These are phyloP conservation scores for Tetrax tetrax DNA, from an alignment of 2,113 vertebrate genomes.

Conservation along the genomic window DNA sequence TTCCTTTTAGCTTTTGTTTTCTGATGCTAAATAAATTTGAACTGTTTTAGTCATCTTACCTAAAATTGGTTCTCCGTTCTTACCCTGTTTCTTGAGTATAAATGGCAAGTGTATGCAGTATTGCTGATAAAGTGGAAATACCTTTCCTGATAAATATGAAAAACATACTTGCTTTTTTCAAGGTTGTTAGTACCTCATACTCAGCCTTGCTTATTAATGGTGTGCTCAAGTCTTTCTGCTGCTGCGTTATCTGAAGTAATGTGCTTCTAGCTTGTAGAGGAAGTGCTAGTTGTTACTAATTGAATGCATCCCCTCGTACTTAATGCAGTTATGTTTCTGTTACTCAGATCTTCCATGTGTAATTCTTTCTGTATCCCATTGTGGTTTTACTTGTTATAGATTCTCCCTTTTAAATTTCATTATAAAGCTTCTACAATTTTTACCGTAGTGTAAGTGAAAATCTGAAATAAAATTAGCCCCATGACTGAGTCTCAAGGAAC, in stretches of 20 bases:
- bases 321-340: background rate
- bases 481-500: background rate
- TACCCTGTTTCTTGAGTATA: background rate
- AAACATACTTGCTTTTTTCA: background rate
- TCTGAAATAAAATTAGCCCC: constrained; percentile 1
- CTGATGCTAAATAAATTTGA: background rate
- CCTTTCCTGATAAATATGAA: background rate
- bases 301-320: background rate
- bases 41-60: background rate
- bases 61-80: background rate
- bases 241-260: background rate
- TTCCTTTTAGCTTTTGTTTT: background rate
- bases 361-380: background rate
- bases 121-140: background rate
- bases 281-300: background rate
- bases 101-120: background rate
- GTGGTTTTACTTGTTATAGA: background rate
- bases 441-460: background rate
- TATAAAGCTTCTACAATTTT: background rate
- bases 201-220: background rate
- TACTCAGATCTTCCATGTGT: background rate
- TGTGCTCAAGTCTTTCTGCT: background rate
- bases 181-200: background rate
- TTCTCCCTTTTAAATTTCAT: constrained; percentile 1
- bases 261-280: background rate